Percentiles rank a stretch among this genome's conserved stretches.
Evolutionary conservation across 2,888 invertebrate genomes (phyloP).

Genomic region (Digitonthophagus gazella): DNA sequence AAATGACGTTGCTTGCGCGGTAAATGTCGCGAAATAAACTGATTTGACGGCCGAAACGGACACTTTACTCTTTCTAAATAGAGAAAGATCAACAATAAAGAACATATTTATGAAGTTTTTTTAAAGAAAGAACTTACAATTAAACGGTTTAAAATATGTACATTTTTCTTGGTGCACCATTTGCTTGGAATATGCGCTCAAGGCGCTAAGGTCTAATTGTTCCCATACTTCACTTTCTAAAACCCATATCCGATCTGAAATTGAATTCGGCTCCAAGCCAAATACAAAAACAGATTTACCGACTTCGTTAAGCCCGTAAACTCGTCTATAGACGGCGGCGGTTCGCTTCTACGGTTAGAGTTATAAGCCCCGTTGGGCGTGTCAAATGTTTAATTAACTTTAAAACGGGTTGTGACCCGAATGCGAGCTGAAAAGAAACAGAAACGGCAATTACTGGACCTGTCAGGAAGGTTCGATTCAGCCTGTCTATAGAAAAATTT

Average conservation of each 20-base stretch:
- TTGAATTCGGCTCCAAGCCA: background rate
- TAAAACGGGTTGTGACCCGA: background rate
- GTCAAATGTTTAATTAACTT: background rate
- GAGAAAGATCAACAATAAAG: no score
- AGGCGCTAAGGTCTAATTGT: background rate
- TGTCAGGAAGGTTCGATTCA: background rate
- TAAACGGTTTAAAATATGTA: no score
- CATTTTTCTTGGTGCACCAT: no score
- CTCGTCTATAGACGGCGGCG: background rate
- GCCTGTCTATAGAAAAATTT: background rate
- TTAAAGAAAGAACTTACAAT: no score
- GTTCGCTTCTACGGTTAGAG: background rate
- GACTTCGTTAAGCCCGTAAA: background rate
- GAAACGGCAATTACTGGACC: background rate
- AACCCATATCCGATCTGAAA: background rate
- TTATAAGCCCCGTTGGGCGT: background rate
- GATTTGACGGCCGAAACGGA: slow-evolving; percentile 8
- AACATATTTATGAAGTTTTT: no score
- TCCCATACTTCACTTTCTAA: background rate
- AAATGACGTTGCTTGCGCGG: slow-evolving; percentile 16
- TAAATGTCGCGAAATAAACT: slow-evolving; percentile 15
- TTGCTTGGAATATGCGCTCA: no score
- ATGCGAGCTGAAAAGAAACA: background rate
- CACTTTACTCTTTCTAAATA: background rate
- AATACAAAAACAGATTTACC: background rate